Evolutionary conservation across 2,797 vertebrate genomes (phyloP).

Genomic region (Acipenser oxyrinchus): DNA sequence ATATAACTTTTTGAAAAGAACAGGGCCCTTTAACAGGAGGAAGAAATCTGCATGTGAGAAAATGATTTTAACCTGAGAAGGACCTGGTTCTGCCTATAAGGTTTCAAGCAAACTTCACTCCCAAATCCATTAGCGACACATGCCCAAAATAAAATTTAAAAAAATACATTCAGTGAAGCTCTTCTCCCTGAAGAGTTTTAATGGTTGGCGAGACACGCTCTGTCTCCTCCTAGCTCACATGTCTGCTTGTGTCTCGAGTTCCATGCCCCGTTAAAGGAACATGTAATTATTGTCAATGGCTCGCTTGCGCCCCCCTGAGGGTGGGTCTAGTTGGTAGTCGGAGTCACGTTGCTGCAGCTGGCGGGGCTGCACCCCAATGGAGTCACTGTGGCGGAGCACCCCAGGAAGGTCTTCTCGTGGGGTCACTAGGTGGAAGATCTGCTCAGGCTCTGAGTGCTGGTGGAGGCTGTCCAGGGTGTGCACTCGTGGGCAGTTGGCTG

Average conservation of each 20-base stretch:
- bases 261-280: conserved; percentile 59
- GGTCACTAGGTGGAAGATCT: conserved; percentile 55
- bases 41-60: conserved; percentile 12
- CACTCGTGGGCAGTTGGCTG: conserved; percentile 28
- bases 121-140: not conserved
- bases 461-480: conserved; percentile 20
- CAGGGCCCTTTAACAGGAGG: not conserved
- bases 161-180: conserved; percentile 45
- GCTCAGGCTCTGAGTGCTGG: conserved; percentile 38
- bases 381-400: conserved; percentile 64
- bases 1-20: too few species aligned
- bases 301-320: conserved; percentile 68
- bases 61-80: conserved; percentile 16
- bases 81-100: not conserved
- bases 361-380: conserved; percentile 39
- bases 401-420: conserved; percentile 37
- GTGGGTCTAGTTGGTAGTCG: conserved; percentile 81
- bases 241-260: not conserved
- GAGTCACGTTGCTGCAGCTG: conserved; percentile 58
- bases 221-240: not conserved
- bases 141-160: conserved; percentile 4
- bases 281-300: conserved; percentile 96
- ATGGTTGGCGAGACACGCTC: conserved; percentile 16
- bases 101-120: not conserved
- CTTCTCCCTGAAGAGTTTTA: conserved; percentile 24